phyloP scores from a whole-genome alignment of 1,140 invertebrate genomes.

The Lysiphlebus fabarum region DNA sequence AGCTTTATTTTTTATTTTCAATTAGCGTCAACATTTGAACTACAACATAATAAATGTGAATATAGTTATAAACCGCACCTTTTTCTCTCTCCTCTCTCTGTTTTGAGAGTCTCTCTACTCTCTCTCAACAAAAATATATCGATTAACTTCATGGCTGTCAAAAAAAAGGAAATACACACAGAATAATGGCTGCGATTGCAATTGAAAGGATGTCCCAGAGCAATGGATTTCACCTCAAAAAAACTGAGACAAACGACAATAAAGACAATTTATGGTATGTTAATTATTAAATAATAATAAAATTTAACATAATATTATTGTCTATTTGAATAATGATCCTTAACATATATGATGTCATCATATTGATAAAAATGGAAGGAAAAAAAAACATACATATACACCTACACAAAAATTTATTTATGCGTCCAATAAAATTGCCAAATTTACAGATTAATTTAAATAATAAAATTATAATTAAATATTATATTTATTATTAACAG shows the following conservation, averaged over 20 bases:
- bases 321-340: neutral
- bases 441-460: slow-evolving; percentile 12
- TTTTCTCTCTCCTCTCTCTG: no score
- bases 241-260: slow-evolving; percentile 61
- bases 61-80: no score
- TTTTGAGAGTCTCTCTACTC: no score
- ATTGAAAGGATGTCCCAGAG: slow-evolving; percentile 52
- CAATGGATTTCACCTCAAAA: slow-evolving; percentile 63
- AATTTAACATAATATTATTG: neutral
- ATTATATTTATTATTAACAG: slow-evolving; percentile 55
- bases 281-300: neutral
- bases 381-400: no score
- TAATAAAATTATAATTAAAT: slow-evolving; percentile 17
- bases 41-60: no score
- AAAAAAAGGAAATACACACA: slow-evolving; percentile 18
- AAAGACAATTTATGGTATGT: slow-evolving; percentile 67
- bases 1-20: no score
- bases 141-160: slow-evolving; percentile 20
- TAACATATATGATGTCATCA: no score
- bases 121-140: no score
- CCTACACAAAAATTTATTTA: neutral
- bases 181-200: slow-evolving; percentile 42
- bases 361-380: no score
- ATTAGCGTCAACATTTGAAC: no score
- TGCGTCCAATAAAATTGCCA: slow-evolving; percentile 12